These are phyloP conservation scores for Muricea muricata DNA, from an alignment of 92 coral and sea anemone species.

Conservation along the genomic window DNA sequence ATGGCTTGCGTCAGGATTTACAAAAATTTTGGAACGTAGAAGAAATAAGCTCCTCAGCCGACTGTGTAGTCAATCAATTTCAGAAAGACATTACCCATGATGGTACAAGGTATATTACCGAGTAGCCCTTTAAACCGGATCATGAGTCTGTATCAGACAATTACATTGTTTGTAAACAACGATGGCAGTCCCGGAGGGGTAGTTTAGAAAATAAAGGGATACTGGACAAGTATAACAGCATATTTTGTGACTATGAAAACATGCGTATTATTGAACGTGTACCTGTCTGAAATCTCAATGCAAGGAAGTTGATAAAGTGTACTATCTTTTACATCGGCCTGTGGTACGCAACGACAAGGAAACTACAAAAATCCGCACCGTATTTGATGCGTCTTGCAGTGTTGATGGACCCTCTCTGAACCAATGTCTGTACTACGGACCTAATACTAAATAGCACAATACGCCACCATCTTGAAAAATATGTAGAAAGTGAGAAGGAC, in stretches of 20 bases:
- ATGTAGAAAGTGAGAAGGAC: not conserved
- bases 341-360: not conserved
- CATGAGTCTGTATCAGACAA: slow-evolving; percentile 17
- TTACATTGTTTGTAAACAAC: not conserved
- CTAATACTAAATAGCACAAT: slow-evolving; percentile 13
- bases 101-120: not conserved
- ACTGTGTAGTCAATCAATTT: slow-evolving; percentile 13
- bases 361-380: not conserved
- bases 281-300: no score
- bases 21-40: slow-evolving; percentile 30
- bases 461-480: slow-evolving; percentile 1
- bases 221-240: not conserved
- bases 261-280: not conserved
- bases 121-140: slow-evolving; percentile 17
- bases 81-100: not conserved
- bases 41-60: not conserved
- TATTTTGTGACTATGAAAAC: not conserved
- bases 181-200: not conserved
- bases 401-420: not conserved
- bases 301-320: not conserved
- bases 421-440: not conserved
- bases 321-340: not conserved
- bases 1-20: not conserved
- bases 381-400: not conserved
- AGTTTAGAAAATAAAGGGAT: not conserved